Base-by-base conservation (phyloP, 2,888 invertebrate species). In the Anorthoa munda region DNA sequence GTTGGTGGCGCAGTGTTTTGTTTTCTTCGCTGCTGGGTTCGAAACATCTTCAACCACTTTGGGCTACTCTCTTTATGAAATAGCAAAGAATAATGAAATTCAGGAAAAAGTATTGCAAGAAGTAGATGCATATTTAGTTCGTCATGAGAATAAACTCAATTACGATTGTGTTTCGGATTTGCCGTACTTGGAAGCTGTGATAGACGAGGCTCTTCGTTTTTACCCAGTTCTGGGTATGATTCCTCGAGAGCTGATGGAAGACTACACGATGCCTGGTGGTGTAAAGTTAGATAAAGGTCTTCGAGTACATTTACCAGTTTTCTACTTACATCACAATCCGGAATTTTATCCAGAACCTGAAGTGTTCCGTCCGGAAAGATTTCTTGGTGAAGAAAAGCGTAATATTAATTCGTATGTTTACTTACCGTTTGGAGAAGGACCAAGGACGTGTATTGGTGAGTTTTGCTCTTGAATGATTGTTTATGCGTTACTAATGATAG, bases 391-490 rank as follows among this genome's bases (percentile, higher is more conserved):
- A 1, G 86, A 86, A 17, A 91, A 85, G 72, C 73, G 78, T 2
- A 83, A 87, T 2, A 84, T 92, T 4, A 88, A 84, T 46, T 89
- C 88, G 0, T 91, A 82, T 71, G 89, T 87, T 0, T 92, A 88
- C 60, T 67, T 91, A 18, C 92, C 92, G 1, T 93, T 92, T 70
- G 92, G 93, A n/a, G 91, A 89, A 64, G 92, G 93, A 15, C 90
- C 89, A 0, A 85, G 93, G 67, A 81, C 81, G 66, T 93, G 93
- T 66, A 87, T 93, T 18, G 93, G 93, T 92, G 39, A 76, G 81
- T 77, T 56, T 50, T 21, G 11, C 15, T 23, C 31, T 23, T 53
- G 2, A 50, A 45, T 21, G 2, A 31, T 51, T 5, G 1, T 17
- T 39, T 46, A 9, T 1, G 0, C 46, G 21, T 39, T 39, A 39